These are phyloP conservation scores for Trissolcus brochymenae DNA, from an alignment of 2,888 invertebrate species.

Conservation along the genomic window DNA sequence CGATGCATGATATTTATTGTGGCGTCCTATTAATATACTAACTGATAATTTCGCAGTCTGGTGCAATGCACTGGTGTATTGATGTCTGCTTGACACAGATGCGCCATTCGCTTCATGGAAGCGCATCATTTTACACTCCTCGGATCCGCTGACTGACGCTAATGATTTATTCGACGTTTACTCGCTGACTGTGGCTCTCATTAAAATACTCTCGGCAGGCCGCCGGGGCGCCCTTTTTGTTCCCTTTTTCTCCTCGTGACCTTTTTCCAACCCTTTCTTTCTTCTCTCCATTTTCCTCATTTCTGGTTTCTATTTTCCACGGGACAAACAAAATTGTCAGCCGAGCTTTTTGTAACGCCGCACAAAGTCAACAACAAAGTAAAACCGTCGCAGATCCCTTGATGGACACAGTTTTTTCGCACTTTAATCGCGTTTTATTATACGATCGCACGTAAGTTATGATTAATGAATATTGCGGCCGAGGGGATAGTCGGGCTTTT, in stretches of 20 bases:
- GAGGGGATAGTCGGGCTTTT: neutral
- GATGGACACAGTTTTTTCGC: conserved; percentile 5
- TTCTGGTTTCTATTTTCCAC: conserved; percentile 1
- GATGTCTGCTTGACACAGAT: conserved; percentile 52
- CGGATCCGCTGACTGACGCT: conserved; percentile 53
- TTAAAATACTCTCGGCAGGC: conserved; percentile 71
- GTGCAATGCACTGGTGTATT: conserved; percentile 30
- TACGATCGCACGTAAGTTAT: conserved; percentile 25
- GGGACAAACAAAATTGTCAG: neutral
- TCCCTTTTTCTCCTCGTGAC: conserved; percentile 2
- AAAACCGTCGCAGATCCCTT: neutral
- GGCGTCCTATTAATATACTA: conserved; percentile 44
- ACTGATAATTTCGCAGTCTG: conserved; percentile 37
- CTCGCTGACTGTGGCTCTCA: conserved; percentile 74
- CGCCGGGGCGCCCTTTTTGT: conserved; percentile 51
- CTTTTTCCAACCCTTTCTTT: conserved; percentile 6
- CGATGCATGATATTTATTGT: conserved; percentile 40
- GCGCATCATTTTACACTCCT: conserved; percentile 39
- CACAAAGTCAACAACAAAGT: neutral
- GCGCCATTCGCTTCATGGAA: conserved; percentile 35
- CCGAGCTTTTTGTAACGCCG: neutral
- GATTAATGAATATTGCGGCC: conserved; percentile 42
- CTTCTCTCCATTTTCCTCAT: conserved; percentile 3
- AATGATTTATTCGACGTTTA: conserved; percentile 76
- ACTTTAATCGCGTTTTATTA: conserved; percentile 8